These are phyloP conservation scores for Megalops atlanticus DNA, from an alignment of 2,113 vertebrate species.

Conservation along the genomic window DNA sequence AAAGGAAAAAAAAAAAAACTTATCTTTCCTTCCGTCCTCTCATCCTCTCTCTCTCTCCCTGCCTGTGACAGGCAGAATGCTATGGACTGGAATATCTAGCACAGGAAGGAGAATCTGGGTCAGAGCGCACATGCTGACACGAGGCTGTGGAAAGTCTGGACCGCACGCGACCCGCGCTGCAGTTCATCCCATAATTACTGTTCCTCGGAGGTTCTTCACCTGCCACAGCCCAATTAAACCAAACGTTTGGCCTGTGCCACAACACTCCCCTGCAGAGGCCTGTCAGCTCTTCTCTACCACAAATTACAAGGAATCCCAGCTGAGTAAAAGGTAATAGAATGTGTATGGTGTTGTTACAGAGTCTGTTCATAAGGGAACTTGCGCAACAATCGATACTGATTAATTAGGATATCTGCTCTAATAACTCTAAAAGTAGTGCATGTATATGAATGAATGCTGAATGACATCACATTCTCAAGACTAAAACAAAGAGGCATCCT, in stretches of 20 bases:
- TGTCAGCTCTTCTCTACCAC: not conserved
- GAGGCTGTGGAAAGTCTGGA: constrained; percentile 27
- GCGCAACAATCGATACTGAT: too few species aligned
- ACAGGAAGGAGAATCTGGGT: constrained; percentile 68
- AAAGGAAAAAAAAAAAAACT: not conserved
- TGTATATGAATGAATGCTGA: not conserved
- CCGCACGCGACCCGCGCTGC: constrained; percentile 3
- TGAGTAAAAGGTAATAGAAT: not conserved
- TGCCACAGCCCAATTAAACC: not conserved
- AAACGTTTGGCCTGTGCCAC: not conserved
- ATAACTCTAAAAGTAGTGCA: not conserved
- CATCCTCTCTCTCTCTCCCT: constrained; percentile 43
- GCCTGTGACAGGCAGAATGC: constrained; percentile 23
- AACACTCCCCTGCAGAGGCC: not conserved
- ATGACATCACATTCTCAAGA: too few species aligned
- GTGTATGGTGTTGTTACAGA: not conserved
- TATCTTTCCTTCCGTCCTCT: not conserved
- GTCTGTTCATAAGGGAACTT: too few species aligned
- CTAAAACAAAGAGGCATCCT: too few species aligned
- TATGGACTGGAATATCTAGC: constrained; percentile 55
- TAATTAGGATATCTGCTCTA: not conserved
- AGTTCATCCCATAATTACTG: not conserved
- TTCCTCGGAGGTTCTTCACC: not conserved
- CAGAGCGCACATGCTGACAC: constrained; percentile 51
- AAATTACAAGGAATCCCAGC: not conserved